A percentile compares a stretch with the other conserved stretches of the same genome.
Conservation (phyloP, 2,888 invertebrate genomes). For the Apotomis turbidana region DNA sequence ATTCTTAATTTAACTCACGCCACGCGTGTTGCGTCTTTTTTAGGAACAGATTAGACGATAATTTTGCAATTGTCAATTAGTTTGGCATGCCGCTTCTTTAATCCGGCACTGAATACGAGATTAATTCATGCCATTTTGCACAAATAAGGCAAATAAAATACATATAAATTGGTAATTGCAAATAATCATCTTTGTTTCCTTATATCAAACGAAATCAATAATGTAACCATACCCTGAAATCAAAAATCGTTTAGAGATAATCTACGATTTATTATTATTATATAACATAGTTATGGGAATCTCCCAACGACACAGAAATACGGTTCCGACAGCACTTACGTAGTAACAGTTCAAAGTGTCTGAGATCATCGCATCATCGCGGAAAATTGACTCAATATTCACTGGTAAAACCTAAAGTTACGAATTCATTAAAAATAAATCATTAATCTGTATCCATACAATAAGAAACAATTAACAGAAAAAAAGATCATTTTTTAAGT, state of each 20-base stretch:
- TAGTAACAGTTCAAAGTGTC: constrained; percentile 66
- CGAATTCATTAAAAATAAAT: constrained; percentile 46
- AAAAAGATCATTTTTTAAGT: constrained; percentile 59
- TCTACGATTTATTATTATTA: constrained; percentile 58
- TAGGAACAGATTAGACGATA: not conserved
- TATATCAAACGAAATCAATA: constrained; percentile 21
- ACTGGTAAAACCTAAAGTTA: constrained; percentile 64
- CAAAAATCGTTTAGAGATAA: constrained; percentile 57
- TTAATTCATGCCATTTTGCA: too few species aligned
- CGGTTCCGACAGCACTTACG: constrained; percentile 58
- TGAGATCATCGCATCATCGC: constrained; percentile 77
- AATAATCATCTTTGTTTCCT: too few species aligned
- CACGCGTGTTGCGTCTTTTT: constrained; percentile 18
- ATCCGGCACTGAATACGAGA: too few species aligned
- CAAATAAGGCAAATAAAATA: too few species aligned
- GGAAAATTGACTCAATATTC: constrained; percentile 75
- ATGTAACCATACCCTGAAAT: constrained; percentile 53
- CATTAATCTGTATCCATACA: constrained; percentile 58
- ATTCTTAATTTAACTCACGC: constrained; percentile 11
- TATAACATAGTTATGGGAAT: constrained; percentile 51
- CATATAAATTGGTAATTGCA: too few species aligned
- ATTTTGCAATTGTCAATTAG: too few species aligned
- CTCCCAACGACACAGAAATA: constrained; percentile 50
- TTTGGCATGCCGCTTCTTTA: too few species aligned
- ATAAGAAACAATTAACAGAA: constrained; percentile 59